Evolutionary conservation across 1,140 invertebrate genomes (phyloP).

Genomic region (Bicyclus anynana): DNA sequence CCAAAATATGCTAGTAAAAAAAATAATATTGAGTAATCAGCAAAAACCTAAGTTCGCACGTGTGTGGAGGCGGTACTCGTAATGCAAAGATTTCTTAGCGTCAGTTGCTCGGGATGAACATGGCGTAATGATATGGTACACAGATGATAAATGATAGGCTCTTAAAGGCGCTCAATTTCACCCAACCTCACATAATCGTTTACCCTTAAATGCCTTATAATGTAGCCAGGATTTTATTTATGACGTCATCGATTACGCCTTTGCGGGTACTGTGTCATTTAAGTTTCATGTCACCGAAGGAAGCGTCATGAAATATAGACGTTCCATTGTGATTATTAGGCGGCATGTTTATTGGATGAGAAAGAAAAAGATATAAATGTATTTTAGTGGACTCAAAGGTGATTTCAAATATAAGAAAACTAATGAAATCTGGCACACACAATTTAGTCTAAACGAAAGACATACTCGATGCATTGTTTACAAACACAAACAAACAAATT

Average conservation of each 20-base stretch:
- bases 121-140: slow-evolving; percentile 19
- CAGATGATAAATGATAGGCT: slow-evolving; percentile 28
- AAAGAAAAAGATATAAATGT: no score
- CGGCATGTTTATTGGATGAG: no score
- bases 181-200: slow-evolving; percentile 29
- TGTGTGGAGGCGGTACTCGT: neutral
- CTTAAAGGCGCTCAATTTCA: slow-evolving; percentile 28
- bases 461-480: no score
- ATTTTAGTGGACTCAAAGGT: no score
- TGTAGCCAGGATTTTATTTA: slow-evolving; percentile 15
- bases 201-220: slow-evolving; percentile 27
- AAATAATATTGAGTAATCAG: no score
- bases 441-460: no score
- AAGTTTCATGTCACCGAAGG: neutral
- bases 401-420: no score
- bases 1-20: no score
- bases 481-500: no score
- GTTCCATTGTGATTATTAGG: no score
- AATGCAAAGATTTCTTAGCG: slow-evolving; percentile 1
- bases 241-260: slow-evolving; percentile 7
- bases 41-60: neutral
- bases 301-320: neutral
- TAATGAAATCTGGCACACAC: no score
- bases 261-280: neutral
- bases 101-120: slow-evolving; percentile 11